These are phyloP conservation scores for Dolichotis patagonum DNA, from an alignment of 2,113 vertebrate genomes.

Conservation along the genomic window DNA sequence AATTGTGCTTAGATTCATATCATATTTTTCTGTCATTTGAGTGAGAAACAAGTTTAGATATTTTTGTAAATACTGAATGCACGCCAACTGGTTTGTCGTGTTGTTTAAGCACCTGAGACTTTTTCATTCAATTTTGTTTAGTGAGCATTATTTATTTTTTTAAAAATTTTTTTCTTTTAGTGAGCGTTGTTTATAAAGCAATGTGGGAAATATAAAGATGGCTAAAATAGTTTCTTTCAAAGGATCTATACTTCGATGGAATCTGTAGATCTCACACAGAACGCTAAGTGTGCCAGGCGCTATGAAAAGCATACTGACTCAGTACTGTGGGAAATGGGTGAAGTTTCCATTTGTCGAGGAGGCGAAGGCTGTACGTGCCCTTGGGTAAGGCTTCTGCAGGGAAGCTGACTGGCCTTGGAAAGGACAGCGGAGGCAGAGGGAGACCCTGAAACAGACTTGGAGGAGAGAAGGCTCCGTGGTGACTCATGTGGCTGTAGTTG, in stretches of 20 bases:
- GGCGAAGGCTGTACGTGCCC: not conserved
- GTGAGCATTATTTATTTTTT: not conserved
- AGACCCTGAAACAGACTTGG: too few relatives aligned
- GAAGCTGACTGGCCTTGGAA: not conserved
- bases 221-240: not conserved
- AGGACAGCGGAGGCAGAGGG: not conserved
- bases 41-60: not conserved
- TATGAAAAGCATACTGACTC: not conserved
- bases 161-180: not conserved
- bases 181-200: not conserved
- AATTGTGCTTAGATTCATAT: not conserved
- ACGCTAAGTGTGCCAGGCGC: not conserved
- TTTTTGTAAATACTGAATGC: not conserved
- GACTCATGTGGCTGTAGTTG: too few relatives aligned
- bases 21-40: not conserved
- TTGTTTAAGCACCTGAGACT: not conserved
- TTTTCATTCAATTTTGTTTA: slow-evolving; percentile 18
- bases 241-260: not conserved
- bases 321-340: not conserved
- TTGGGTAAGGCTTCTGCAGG: not conserved
- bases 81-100: not conserved
- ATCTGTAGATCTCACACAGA: not conserved
- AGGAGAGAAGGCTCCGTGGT: not conserved
- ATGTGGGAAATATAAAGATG: not conserved
- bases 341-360: not conserved